A percentile compares a stretch with the other conserved stretches of the same genome.
These are phyloP conservation scores for Lagocephalus sceleratus DNA, from an alignment of 2,797 vertebrate genomes.

Conservation along the genomic window DNA sequence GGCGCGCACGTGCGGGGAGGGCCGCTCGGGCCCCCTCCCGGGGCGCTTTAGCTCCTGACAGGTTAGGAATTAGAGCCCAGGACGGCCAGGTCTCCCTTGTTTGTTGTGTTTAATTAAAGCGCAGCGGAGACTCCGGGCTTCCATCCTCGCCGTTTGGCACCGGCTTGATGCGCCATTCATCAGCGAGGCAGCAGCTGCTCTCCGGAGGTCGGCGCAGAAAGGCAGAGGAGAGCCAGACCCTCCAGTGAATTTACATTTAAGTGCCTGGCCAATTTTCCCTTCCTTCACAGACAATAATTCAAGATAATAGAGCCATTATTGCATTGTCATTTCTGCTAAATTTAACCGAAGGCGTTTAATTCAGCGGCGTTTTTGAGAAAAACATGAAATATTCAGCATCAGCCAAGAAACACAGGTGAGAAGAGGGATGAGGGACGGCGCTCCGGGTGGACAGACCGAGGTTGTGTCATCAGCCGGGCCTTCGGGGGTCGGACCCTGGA, in stretches of 20 bases:
- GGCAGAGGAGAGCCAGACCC: constrained; percentile 42
- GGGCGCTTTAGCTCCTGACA: no score
- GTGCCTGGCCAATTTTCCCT: constrained; percentile 51
- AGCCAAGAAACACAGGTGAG: constrained; percentile 3
- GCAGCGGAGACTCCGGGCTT: constrained; percentile 24
- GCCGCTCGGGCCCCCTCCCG: no score
- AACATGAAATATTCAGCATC: constrained; percentile 21
- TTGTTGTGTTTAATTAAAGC: constrained; percentile 32
- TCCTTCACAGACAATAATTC: constrained; percentile 55
- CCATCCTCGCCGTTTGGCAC: constrained; percentile 47
- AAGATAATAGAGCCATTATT: constrained; percentile 56
- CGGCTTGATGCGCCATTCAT: constrained; percentile 48
- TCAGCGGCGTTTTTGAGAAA: constrained; percentile 17
- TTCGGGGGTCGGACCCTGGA: no score
- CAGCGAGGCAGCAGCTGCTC: constrained; percentile 62
- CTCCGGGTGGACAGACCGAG: no score
- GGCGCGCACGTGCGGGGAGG: no score
- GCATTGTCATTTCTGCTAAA: constrained; percentile 51
- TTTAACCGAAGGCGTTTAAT: constrained; percentile 50
- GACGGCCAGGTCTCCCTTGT: background rate
- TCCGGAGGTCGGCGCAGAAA: constrained; percentile 37
- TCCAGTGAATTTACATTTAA: constrained; percentile 54
- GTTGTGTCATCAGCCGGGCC: no score
- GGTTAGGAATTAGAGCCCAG: background rate
- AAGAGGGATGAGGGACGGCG: no score